Evolutionary conservation across 2,113 vertebrate species (phyloP).

Genomic region (Hypomesus transpacificus): DNA sequence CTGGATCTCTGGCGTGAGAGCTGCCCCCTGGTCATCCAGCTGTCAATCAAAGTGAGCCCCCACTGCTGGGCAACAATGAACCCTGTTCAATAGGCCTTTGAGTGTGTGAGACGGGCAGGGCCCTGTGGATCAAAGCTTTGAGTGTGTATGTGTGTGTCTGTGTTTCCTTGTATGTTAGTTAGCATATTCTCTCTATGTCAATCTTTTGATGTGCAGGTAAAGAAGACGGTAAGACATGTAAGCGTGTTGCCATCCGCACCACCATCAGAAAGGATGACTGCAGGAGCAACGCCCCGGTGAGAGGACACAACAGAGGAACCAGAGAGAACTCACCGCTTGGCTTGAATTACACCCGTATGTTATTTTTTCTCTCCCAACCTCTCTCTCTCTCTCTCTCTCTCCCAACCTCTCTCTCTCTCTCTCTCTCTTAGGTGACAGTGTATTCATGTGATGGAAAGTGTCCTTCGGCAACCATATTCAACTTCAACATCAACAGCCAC

Average conservation of each 20-base stretch:
- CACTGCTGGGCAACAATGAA: conserved; percentile 67
- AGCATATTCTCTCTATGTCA: conserved; percentile 12
- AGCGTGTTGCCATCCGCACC: conserved; percentile 90
- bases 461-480: conserved; percentile 97
- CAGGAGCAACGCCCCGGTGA: conserved; percentile 88
- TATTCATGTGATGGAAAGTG: conserved; percentile 97
- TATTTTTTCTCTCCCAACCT: too few relatives aligned
- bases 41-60: conserved; percentile 51
- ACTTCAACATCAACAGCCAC: conserved; percentile 95
- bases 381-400: conserved; percentile 9
- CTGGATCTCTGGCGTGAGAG: conserved; percentile 30
- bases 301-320: conserved; percentile 34
- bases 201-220: conserved; percentile 80
- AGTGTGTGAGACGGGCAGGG: conserved; percentile 31
- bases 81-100: conserved; percentile 31
- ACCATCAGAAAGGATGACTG: conserved; percentile 93
- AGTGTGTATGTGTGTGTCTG: conserved; percentile 3
- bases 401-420: conserved; percentile 3
- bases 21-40: conserved; percentile 20
- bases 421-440: conserved; percentile 77
- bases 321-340: too few relatives aligned
- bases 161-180: conserved; percentile 1
- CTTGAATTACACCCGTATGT: too few relatives aligned
- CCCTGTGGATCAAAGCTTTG: conserved; percentile 32
- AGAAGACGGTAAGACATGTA: conserved; percentile 91